Conservation (phyloP, 2,888 invertebrate species). For the Agriotes lineatus region DNA sequence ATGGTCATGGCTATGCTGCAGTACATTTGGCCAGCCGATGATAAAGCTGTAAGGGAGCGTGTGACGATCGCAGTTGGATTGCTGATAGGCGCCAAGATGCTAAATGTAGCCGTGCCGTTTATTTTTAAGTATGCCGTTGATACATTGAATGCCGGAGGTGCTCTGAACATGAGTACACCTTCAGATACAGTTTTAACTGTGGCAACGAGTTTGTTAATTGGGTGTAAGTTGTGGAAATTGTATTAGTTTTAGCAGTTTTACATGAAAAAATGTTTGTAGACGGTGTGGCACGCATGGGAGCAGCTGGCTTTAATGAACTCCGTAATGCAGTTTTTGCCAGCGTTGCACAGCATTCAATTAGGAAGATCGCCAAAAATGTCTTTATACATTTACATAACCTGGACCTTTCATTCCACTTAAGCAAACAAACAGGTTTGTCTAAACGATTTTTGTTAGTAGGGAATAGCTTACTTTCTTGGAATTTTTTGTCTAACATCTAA, state of each 20-base stretch:
- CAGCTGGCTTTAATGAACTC: slow-evolving; percentile 95
- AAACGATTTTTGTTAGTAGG: no score
- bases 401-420: slow-evolving; percentile 94
- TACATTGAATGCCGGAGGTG: slow-evolving; percentile 77
- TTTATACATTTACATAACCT: slow-evolving; percentile 96
- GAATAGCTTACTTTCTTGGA: no score
- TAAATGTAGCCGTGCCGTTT: slow-evolving; percentile 95
- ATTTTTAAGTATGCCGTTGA: slow-evolving; percentile 95
- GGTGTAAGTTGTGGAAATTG: slow-evolving; percentile 77
- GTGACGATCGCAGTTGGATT: slow-evolving; percentile 88
- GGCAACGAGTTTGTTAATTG: slow-evolving; percentile 84
- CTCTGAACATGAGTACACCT: slow-evolving; percentile 81
- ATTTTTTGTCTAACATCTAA: no score
- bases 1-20: slow-evolving; percentile 90
- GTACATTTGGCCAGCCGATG: slow-evolving; percentile 97
- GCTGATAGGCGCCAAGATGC: slow-evolving; percentile 84
- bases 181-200: slow-evolving; percentile 84
- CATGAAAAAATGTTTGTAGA: slow-evolving; percentile 72
- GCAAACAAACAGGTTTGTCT: slow-evolving; percentile 95
- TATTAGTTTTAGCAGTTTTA: slow-evolving; percentile 17
- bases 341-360: slow-evolving; percentile 97
- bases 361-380: slow-evolving; percentile 93
- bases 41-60: slow-evolving; percentile 78
- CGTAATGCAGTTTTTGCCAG: slow-evolving; percentile 97
- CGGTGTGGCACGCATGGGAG: slow-evolving; percentile 91